A percentile compares a stretch with the other conserved stretches of the same genome.
Conservation (phyloP, 2,797 vertebrate species). For the Characodon lateralis region DNA sequence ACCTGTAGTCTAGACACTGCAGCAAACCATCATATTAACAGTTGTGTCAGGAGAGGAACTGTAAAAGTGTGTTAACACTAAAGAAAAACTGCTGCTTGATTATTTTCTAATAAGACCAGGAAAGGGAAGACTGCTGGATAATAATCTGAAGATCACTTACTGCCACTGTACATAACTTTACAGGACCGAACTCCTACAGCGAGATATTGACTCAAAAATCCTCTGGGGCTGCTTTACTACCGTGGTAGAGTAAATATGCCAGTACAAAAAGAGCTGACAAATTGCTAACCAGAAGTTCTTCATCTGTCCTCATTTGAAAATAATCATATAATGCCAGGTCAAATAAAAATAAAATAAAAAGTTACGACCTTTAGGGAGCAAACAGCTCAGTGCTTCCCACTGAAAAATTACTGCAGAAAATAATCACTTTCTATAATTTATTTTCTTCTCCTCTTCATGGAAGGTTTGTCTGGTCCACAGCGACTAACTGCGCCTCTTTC, state of each 20-base stretch:
- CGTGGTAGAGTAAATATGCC: constrained; percentile 51
- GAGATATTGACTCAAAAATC: constrained; percentile 60
- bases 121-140: constrained; percentile 36
- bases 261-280: constrained; percentile 62
- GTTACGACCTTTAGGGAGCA: neutral
- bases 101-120: constrained; percentile 72
- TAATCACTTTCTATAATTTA: neutral
- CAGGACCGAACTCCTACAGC: constrained; percentile 42
- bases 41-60: constrained; percentile 47
- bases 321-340: constrained; percentile 28
- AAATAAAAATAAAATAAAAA: neutral
- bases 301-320: constrained; percentile 50
- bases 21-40: constrained; percentile 49
- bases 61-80: constrained; percentile 57
- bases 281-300: constrained; percentile 42
- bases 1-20: constrained; percentile 44
- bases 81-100: constrained; percentile 61
- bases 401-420: neutral
- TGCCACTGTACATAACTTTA: constrained; percentile 58
- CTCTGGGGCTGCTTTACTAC: constrained; percentile 37
- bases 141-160: constrained; percentile 60
- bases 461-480: neutral
- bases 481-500: neutral
- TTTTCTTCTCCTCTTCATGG: neutral
- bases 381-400: neutral